Evolutionary conservation across 2,797 vertebrate species (phyloP).

Genomic region (Coregonus sp.): DNA sequence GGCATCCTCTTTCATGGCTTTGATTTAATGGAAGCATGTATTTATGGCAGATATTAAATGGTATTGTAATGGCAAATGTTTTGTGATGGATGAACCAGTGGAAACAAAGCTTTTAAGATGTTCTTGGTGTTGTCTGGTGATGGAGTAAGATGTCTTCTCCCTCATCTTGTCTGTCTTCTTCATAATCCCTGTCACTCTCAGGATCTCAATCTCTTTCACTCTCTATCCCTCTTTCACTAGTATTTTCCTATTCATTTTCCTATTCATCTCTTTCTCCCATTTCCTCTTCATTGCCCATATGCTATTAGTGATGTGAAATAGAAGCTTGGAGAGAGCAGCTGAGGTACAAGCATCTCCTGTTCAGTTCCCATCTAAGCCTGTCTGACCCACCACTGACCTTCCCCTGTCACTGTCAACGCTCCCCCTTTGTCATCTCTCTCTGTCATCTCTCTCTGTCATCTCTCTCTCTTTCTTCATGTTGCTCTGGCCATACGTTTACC

Average conservation of each 20-base stretch:
- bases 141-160: neutral
- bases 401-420: neutral
- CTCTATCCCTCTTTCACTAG: neutral
- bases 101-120: neutral
- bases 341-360: too few relatives aligned
- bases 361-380: neutral
- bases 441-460: neutral
- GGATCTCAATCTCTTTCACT: neutral
- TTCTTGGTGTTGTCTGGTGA: neutral
- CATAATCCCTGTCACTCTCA: neutral
- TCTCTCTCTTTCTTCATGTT: neutral
- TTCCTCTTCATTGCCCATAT: neutral
- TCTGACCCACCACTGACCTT: neutral
- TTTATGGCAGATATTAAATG: neutral
- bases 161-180: too few relatives aligned
- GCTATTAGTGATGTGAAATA: neutral
- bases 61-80: neutral
- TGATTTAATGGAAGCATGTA: neutral
- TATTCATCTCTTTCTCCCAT: neutral
- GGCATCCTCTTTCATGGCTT: too few relatives aligned
- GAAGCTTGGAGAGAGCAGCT: neutral
- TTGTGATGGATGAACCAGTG: neutral
- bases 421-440: neutral
- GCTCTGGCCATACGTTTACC: neutral
- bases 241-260: neutral